Conservation (phyloP, 2,888 invertebrate species). For the Polydrusus pterygomalis region DNA sequence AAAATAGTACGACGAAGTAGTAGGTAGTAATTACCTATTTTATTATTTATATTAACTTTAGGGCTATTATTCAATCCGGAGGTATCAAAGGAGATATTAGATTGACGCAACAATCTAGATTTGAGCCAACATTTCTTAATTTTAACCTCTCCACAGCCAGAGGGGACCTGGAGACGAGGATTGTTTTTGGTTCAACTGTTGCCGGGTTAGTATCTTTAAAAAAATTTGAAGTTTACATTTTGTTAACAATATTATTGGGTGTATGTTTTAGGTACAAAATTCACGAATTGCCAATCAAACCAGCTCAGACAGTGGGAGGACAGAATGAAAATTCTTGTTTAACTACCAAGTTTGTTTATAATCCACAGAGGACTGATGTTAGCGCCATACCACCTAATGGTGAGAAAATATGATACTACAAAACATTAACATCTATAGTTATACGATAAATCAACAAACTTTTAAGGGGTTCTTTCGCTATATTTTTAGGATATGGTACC, state of each 20-base stretch:
- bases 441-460: too few species aligned
- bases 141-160: conserved; percentile 81
- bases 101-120: conserved; percentile 86
- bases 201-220: conserved; percentile 77
- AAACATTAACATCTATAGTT: too few species aligned
- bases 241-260: background rate
- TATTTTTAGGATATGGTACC: conserved; percentile 80
- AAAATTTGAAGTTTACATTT: too few species aligned
- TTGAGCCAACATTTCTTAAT: conserved; percentile 88
- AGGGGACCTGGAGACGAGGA: conserved; percentile 80
- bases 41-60: conserved; percentile 64
- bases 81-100: conserved; percentile 88
- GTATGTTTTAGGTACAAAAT: conserved; percentile 76
- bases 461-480: background rate
- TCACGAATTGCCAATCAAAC: conserved; percentile 81
- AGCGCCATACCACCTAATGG: conserved; percentile 80
- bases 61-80: conserved; percentile 82
- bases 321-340: conserved; percentile 76
- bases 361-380: conserved; percentile 80
- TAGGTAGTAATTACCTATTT: too few species aligned
- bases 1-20: too few species aligned
- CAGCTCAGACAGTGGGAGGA: conserved; percentile 71
- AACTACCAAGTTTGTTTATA: conserved; percentile 84
- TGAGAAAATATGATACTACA: conserved; percentile 65
- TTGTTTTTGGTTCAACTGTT: conserved; percentile 84